These are phyloP conservation scores for Okamejei kenojei DNA, from an alignment of 2,797 vertebrate species.

Conservation along the genomic window DNA sequence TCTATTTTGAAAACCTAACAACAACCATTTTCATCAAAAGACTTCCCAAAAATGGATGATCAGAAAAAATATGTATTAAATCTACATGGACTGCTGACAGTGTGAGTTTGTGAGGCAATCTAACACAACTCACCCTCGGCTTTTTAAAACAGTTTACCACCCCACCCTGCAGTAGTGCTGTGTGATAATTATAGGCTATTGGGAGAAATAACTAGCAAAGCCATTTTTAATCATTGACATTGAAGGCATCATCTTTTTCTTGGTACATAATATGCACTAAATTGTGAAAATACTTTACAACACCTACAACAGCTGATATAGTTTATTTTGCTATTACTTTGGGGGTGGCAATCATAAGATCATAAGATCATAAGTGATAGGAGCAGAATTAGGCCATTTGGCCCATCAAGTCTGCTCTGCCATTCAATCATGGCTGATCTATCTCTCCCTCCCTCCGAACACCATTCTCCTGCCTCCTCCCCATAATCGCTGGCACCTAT, in stretches of 20 bases:
- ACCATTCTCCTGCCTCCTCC: too few relatives aligned
- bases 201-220: neutral
- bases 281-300: neutral
- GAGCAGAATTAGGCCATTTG: too few relatives aligned
- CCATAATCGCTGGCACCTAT: too few relatives aligned
- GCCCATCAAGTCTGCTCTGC: too few relatives aligned
- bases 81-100: neutral
- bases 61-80: neutral
- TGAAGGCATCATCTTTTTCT: neutral
- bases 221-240: neutral
- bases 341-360: too few relatives aligned
- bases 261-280: neutral
- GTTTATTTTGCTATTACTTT: neutral
- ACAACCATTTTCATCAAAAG: neutral
- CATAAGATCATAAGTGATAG: too few relatives aligned
- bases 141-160: neutral
- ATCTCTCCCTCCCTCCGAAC: too few relatives aligned
- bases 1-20: neutral
- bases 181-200: neutral
- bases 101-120: neutral
- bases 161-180: neutral
- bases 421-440: too few relatives aligned
- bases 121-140: neutral
- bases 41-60: neutral
- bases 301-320: neutral